Conservation (phyloP, 2,888 invertebrate genomes). For the Pachliopta kotzebuea region DNA sequence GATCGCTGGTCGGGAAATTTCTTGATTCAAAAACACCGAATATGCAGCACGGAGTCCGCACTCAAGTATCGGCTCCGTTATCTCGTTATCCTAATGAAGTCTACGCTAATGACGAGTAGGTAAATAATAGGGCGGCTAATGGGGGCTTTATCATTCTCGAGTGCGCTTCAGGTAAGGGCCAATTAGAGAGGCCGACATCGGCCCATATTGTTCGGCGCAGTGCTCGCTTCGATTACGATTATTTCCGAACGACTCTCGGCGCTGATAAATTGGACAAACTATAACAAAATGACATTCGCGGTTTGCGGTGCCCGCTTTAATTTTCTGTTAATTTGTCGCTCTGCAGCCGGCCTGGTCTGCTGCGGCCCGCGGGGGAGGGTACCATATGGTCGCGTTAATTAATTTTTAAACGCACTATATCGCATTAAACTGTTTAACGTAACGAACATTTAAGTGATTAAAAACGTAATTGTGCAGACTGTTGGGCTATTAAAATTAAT, state of each 20-base stretch:
- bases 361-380: conserved; percentile 30
- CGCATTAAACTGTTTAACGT: conserved; percentile 20
- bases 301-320: conserved; percentile 64
- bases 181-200: conserved; percentile 79
- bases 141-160: conserved; percentile 81
- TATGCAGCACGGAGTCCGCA: conserved; percentile 56
- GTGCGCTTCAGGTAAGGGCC: conserved; percentile 81
- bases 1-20: conserved; percentile 49
- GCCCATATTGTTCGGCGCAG: conserved; percentile 78
- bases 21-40: conserved; percentile 70
- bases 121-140: conserved; percentile 81
- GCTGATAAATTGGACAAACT: conserved; percentile 80
- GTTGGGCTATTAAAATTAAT: conserved; percentile 1
- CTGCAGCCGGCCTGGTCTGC: conserved; percentile 35
- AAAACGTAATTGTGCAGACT: conserved; percentile 17
- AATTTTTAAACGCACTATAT: conserved; percentile 31
- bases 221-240: conserved; percentile 78
- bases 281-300: conserved; percentile 73
- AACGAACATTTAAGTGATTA: conserved; percentile 19
- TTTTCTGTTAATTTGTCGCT: conserved; percentile 64
- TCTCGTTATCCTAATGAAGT: conserved; percentile 81
- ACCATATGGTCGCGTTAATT: conserved; percentile 34
- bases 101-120: conserved; percentile 81
- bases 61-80: conserved; percentile 72
- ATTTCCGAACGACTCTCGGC: conserved; percentile 73